Base-by-base conservation (phyloP, 2,113 vertebrate genomes). In the Cisticola juncidis region DNA sequence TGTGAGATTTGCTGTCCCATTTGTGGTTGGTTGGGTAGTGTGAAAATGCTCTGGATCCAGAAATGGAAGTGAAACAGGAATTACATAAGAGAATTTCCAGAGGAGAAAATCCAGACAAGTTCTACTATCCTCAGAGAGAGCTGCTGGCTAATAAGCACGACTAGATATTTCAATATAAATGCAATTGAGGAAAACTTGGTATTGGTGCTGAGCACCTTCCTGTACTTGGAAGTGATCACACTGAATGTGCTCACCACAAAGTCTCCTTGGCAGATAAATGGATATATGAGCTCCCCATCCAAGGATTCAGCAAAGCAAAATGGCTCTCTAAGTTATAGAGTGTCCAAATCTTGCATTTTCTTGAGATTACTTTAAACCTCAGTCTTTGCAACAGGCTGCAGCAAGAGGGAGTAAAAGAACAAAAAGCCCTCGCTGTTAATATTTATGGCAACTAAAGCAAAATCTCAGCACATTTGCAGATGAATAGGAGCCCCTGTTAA, bases 321-420 rank as follows among this genome's bases (percentile, higher is more conserved):
- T 40, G 17, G 14, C 20, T 81, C 24, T 89, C 84, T 64, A 71
- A 90, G 68, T 36, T 71, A 68, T 5, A 57, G 83, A 70, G 68
- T n/a, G 26, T 36, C 22, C 70, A 84, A 87, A 29, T 71, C 48
- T 77, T 71, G 56, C 28, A 48, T 35, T 77, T 65, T 64, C 66
- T 77, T 58, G 15, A 68, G 51, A 86, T 68, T 78, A 51, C 74
- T 92, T 92, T 83, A 94, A 90, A 90, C 60, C 36, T 78, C 69
- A 68, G 90, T 42, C 64, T 86, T 94, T 96, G 92, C 96, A 95
- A 94, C 80, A 96, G 93, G 86, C 93, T 88, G 88, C 94, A 95
- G 92, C 88, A 95, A 95, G 92, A 94, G 93, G 93, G 94, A 95
- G 95, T 88, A 90, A 88, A 96, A 95, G 94, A 96, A 95, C 93